Conservation (phyloP, 2,797 vertebrate genomes). For the Syngnathus acus region DNA sequence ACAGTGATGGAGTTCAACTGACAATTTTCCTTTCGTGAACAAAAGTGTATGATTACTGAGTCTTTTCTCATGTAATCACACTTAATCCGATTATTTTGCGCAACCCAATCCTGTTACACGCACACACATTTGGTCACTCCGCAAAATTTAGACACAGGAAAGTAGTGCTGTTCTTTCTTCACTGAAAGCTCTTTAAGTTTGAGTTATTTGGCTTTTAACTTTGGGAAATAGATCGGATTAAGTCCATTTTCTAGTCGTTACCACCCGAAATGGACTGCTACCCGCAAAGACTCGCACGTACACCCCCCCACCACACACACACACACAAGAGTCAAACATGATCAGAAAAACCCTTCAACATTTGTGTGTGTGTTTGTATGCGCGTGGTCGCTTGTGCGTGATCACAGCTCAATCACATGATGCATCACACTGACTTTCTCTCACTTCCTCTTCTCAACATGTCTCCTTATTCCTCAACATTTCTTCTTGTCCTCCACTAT, state of each 20-base stretch:
- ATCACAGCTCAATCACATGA: slow-evolving; percentile 54
- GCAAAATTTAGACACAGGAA: neutral
- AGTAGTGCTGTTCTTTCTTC: neutral
- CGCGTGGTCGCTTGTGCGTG: slow-evolving; percentile 9
- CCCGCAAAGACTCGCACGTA: neutral
- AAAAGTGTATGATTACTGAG: neutral
- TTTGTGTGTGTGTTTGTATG: slow-evolving; percentile 2
- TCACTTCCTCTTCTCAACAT: slow-evolving; percentile 50
- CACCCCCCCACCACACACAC: neutral
- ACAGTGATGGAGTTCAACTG: neutral
- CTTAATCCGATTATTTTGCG: neutral
- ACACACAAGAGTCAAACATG: neutral
- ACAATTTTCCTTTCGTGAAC: neutral
- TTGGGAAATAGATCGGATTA: neutral
- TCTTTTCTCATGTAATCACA: neutral
- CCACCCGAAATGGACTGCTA: neutral
- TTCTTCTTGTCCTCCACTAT: neutral
- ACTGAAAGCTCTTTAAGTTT: neutral
- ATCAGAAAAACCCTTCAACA: neutral
- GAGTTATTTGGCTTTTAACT: neutral
- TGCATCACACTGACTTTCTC: slow-evolving; percentile 46
- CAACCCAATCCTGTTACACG: neutral
- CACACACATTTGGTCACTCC: neutral
- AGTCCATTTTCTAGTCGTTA: neutral
- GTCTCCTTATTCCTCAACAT: slow-evolving; percentile 8